Percentiles rank a stretch among this genome's conserved stretches.
phyloP scores from a whole-genome alignment of 2,113 vertebrate species.

The Macroglossus sobrinus region DNA sequence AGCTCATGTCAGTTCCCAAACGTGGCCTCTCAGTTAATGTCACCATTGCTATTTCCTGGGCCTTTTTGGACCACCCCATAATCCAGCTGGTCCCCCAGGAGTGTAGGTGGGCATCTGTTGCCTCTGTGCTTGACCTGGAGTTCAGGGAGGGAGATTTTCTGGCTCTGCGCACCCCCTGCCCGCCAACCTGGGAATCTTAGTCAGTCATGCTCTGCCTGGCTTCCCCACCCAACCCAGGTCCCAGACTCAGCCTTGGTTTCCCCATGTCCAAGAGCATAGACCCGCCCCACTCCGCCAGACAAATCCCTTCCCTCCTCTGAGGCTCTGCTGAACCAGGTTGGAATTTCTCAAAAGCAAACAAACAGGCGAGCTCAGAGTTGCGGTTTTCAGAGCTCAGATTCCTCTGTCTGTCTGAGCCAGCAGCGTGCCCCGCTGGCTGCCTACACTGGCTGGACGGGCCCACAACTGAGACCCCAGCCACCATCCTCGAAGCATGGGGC shows the following conservation, averaged over 20 bases:
- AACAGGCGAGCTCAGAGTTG: conserved; percentile 60
- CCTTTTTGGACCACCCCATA: not conserved
- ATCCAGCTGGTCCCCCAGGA: not conserved
- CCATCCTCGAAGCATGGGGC: not conserved
- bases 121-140: not conserved
- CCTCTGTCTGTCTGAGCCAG: conserved; percentile 44
- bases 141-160: not conserved
- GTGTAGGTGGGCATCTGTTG: too few species aligned
- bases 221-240: not conserved
- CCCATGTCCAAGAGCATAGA: not conserved
- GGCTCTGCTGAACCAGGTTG: conserved; percentile 54
- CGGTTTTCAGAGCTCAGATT: conserved; percentile 65
- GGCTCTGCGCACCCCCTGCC: not conserved
- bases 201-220: not conserved
- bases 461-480: not conserved
- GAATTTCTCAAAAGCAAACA: conserved; percentile 77
- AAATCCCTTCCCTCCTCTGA: conserved; percentile 56
- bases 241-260: not conserved
- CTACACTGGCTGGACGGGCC: not conserved
- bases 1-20: not conserved
- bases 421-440: not conserved
- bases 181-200: not conserved
- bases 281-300: conserved; percentile 27
- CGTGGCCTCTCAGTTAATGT: not conserved
- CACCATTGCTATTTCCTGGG: not conserved